phyloP scores from a whole-genome alignment of 2,888 invertebrate genomes.

The Carpatolechia fugitivella region DNA sequence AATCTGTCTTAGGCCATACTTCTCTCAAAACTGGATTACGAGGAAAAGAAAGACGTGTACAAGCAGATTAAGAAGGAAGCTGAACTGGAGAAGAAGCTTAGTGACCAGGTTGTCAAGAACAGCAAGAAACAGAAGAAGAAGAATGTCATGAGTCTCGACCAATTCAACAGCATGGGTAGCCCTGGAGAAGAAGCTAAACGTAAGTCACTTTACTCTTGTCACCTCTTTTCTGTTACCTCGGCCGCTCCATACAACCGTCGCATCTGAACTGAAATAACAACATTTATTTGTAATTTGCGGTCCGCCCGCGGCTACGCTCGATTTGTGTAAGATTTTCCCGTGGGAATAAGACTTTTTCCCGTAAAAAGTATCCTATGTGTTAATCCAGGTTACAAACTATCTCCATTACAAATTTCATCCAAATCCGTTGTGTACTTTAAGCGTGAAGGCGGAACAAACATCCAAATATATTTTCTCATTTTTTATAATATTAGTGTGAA shows the following conservation, averaged over 20 bases:
- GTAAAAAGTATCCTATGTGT: too few relatives aligned
- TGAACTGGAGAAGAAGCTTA: slow-evolving; percentile 51
- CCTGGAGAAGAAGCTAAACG: slow-evolving; percentile 40
- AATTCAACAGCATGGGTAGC: slow-evolving; percentile 83
- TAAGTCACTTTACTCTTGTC: background rate
- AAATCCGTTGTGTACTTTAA: too few relatives aligned
- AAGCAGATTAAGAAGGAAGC: slow-evolving; percentile 65
- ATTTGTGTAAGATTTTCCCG: too few relatives aligned
- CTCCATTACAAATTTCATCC: too few relatives aligned
- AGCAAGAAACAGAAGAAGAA: slow-evolving; percentile 80
- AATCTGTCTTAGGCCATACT: slow-evolving; percentile 81
- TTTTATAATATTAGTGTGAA: too few relatives aligned
- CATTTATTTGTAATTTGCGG: too few relatives aligned
- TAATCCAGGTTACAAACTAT: too few relatives aligned
- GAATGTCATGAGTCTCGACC: slow-evolving; percentile 86
- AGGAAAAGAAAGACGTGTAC: slow-evolving; percentile 81
- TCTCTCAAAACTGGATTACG: slow-evolving; percentile 85
- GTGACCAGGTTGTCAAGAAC: slow-evolving; percentile 48
- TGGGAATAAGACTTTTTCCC: too few relatives aligned
- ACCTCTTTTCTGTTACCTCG: background rate
- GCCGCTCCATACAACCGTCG: background rate
- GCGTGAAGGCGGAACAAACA: too few relatives aligned
- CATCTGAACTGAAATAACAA: too few relatives aligned
- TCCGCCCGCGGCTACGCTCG: too few relatives aligned
- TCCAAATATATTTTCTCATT: too few relatives aligned